Conservation (phyloP, 2,113 vertebrate genomes). For the Zingel zingel region DNA sequence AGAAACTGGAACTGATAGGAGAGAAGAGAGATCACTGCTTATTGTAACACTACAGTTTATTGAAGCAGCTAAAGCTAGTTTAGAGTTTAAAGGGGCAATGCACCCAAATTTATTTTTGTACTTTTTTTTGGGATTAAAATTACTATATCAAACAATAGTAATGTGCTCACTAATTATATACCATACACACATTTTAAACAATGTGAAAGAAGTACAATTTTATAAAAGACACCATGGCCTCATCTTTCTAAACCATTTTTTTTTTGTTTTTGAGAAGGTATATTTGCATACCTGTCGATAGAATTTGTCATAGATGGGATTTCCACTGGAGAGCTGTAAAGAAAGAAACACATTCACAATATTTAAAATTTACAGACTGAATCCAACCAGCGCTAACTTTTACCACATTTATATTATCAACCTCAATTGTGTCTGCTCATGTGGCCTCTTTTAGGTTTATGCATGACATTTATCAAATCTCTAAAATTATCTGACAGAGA, state of each 20-base stretch:
- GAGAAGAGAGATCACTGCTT: constrained; percentile 41
- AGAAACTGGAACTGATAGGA: constrained; percentile 38
- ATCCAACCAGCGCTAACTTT: not conserved
- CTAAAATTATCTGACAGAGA: not conserved
- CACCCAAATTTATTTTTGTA: not conserved
- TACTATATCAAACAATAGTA: not conserved
- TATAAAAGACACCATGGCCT: no score
- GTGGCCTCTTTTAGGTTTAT: not conserved
- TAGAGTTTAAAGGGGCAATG: not conserved
- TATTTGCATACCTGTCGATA: constrained; percentile 92
- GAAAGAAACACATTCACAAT: not conserved
- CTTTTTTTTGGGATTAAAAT: not conserved
- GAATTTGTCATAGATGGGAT: constrained; percentile 97
- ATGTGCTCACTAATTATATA: not conserved
- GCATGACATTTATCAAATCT: not conserved
- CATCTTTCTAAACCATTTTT: no score
- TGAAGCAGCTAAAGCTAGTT: constrained; percentile 8
- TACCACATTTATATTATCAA: not conserved
- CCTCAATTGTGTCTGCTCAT: not conserved
- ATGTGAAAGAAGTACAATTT: no score
- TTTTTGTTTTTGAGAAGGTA: not conserved
- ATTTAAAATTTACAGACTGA: not conserved
- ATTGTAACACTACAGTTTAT: constrained; percentile 8
- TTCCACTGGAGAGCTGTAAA: constrained; percentile 95
- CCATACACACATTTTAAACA: no score